Conservation (phyloP, 37 sponge, comb jelly and placozoan genomes). For the Spongilla lacustris region DNA sequence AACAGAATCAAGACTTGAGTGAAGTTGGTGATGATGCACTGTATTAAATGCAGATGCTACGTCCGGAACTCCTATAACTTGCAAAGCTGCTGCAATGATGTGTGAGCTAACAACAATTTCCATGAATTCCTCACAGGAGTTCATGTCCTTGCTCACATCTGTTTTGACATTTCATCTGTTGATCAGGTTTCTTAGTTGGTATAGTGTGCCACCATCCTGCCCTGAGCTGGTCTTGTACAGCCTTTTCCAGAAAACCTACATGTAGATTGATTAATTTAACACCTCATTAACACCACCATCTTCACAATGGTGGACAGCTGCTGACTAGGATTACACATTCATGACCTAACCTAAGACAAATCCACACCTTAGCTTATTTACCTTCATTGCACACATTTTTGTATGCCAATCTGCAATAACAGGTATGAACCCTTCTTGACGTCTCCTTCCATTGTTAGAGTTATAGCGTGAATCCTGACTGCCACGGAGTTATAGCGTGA, state of each 20-base stretch:
- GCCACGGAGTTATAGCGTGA: conserved; percentile 10
- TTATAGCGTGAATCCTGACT: conserved; percentile 8
- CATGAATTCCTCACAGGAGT: conserved; percentile 40
- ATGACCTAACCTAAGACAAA: background rate
- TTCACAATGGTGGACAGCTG: background rate
- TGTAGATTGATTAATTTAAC: background rate
- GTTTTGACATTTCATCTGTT: conserved; percentile 35
- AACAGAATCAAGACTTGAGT: background rate
- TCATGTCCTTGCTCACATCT: background rate
- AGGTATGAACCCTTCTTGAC: conserved; percentile 36
- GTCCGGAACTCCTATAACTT: conserved; percentile 7
- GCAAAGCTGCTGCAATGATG: conserved; percentile 30
- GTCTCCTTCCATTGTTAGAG: background rate
- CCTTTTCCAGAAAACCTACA: conserved; percentile 59
- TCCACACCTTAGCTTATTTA: conserved; percentile 3
- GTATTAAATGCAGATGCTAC: background rate
- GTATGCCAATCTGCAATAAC: conserved; percentile 59
- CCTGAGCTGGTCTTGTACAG: conserved; percentile 20
- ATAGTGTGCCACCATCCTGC: conserved; percentile 28
- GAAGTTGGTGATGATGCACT: no score
- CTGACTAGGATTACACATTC: background rate
- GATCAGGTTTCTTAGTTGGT: conserved; percentile 51
- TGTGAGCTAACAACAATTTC: conserved; percentile 12
- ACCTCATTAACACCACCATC: no score
- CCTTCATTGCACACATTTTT: background rate